Evolutionary conservation across 2,113 vertebrate genomes (phyloP), one percentile per base, ranked within the genome.

Genomic region (Theropithecus gelada): DNA sequence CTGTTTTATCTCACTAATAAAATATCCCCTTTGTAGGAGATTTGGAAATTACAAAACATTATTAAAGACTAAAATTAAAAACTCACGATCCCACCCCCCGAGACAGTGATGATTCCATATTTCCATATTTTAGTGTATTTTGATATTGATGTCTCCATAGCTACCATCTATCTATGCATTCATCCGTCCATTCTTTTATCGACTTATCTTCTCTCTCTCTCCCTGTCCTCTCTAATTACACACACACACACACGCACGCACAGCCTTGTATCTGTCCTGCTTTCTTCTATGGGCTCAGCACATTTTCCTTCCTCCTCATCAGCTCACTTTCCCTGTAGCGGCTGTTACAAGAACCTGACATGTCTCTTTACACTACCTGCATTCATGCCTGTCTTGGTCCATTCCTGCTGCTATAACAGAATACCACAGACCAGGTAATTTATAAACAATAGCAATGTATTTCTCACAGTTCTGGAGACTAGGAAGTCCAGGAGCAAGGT

Each of bases 21-120:
- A 91, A 84, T n/a, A 83, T 17, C n/a, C 61, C 40, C 27, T 82
- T 73, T 89, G 88, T 83, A 92, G 50, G 92, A 93, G 70, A 81
- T 38, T 64, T 48, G 79, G 61, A 84, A 94, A 85, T 86, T n/a
- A 52, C 9, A 52, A 88, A 94, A 82, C 27, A 40, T 64, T 75
- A n/a, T 75, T 75, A 6, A 85, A 48, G n/a, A 64, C 23, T 66
- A 87, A 81, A 87, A 48, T 55, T 27, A 59, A 76, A 93, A 94
- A 61, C 8, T 8, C 4, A 1, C 50, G 17, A 27, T 20, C 16
- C 40, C 13, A 61, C 9, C 1, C 52, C 1, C 55, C 32, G 70
- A 48, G 61, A 68, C 50, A 70, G 23, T 23, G 17, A 16, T 38
- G 13, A n/a, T 73, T 30, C 11, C 8, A 2, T 12, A 27, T 48